Conservation (phyloP, 2,113 vertebrate species). For the Limanda limanda region DNA sequence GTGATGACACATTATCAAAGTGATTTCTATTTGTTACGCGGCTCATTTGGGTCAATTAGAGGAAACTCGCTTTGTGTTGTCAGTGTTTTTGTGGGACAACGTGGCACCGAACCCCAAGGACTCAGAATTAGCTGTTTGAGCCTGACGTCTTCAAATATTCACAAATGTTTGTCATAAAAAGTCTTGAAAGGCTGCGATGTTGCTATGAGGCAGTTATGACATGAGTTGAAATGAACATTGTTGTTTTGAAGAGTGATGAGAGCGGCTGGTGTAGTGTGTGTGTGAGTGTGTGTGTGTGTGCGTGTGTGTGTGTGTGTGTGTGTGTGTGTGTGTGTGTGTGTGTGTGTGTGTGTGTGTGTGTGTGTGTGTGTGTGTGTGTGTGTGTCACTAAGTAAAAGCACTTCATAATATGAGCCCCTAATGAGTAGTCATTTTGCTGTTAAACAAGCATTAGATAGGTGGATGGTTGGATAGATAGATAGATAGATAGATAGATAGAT, state of each 20-base stretch:
- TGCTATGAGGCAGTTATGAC: constrained; percentile 27
- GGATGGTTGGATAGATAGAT: too few relatives aligned
- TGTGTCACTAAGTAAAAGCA: constrained; percentile 1
- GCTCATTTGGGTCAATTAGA: constrained; percentile 72
- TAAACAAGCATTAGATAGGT: neutral
- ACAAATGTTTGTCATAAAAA: constrained; percentile 33
- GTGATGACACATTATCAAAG: constrained; percentile 73
- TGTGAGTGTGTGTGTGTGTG: neutral
- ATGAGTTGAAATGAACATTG: constrained; percentile 11
- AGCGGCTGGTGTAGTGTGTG: neutral
- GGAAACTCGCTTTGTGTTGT: constrained; percentile 31
- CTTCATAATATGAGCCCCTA: neutral
- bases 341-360: constrained; percentile 1
- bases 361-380: neutral
- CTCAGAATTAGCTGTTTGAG: constrained; percentile 58
- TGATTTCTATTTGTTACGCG: constrained; percentile 60
- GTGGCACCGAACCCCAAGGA: constrained; percentile 35
- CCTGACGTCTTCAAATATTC: constrained; percentile 51
- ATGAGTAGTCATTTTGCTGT: neutral
- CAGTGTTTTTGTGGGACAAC: constrained; percentile 24
- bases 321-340: neutral
- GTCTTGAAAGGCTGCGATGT: constrained; percentile 20
- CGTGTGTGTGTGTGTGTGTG: constrained; percentile 3
- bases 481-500: too few relatives aligned
- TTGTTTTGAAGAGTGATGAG: constrained; percentile 1